These are phyloP conservation scores for Cantharis flavilabris DNA, from an alignment of 2,888 invertebrate genomes.

Conservation along the genomic window DNA sequence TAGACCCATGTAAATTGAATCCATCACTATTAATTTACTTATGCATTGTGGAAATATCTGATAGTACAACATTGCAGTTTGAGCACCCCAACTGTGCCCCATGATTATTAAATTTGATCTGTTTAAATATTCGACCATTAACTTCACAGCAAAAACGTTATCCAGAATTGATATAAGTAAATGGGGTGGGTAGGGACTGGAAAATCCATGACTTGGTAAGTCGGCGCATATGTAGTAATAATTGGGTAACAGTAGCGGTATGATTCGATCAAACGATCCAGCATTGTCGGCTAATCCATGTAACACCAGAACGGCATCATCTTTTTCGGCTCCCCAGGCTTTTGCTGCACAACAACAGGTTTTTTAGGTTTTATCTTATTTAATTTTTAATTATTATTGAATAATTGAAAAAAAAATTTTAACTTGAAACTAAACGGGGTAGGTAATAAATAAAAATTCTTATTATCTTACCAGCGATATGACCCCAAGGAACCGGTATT, in stretches of 20 bases:
- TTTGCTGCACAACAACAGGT: constrained; percentile 56
- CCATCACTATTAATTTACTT: constrained; percentile 55
- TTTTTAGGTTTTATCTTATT: not conserved
- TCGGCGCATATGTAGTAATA: constrained; percentile 59
- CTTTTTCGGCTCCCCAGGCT: constrained; percentile 63
- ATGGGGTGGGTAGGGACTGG: constrained; percentile 58
- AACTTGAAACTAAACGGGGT: too few relatives aligned
- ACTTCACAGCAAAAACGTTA: constrained; percentile 50
- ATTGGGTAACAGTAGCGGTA: constrained; percentile 58
- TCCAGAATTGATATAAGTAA: constrained; percentile 53
- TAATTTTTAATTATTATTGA: too few relatives aligned
- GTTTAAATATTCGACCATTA: constrained; percentile 44
- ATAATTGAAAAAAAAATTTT: too few relatives aligned
- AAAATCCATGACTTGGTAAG: constrained; percentile 65
- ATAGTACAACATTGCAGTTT: constrained; percentile 50
- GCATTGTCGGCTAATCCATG: constrained; percentile 67
- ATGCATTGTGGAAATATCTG: constrained; percentile 54
- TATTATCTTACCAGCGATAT: constrained; percentile 55
- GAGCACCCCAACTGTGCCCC: constrained; percentile 59
- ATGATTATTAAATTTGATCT: constrained; percentile 46
- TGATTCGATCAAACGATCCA: constrained; percentile 62
- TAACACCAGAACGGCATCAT: constrained; percentile 61
- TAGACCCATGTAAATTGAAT: constrained; percentile 48
- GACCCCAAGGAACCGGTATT: constrained; percentile 63
- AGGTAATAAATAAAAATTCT: too few relatives aligned